Base-by-base conservation (phyloP, 2,113 vertebrate species). In the Ameiurus melas region DNA sequence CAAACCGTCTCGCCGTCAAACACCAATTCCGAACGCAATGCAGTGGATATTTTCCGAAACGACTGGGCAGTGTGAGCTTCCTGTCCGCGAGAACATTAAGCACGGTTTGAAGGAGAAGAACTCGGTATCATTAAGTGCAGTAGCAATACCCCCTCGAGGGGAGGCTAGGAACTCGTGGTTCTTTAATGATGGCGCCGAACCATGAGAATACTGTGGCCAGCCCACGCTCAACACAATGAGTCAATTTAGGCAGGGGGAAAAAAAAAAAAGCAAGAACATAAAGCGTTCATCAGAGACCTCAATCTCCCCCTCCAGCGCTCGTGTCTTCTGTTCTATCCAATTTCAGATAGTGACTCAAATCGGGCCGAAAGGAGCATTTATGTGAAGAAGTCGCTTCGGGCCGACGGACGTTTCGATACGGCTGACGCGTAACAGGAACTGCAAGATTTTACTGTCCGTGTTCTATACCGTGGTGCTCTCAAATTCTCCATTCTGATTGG, bases 121-220 rank as follows among this genome's bases (percentile, higher is more conserved):
- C 80, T 89, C 55, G 36, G 27, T 79, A 89, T 84, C 88, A 86
- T 89, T 89, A 89, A 89, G 70, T 86, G 88, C 43, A 66, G 43
- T 58, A 68, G 79, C 78, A 83, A 62, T 36, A 89, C 53, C 62
- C 47, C 87, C 88, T 64, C 2, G 66, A 86, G 84, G 78, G 79
- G 20, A 83, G 22, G 79, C 70, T 62, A 77, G 55, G 79, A 89
- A 79, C 81, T 79, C 39, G 20, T n/a, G 55, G 53, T 57, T n/a
- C 43, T 84, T 86, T 89, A 89, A 86, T 89, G 88, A 89, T 78
- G 58, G 79, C 78, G 87, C 73, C 25, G 60, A 86, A 88, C 51
- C 60, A 62, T 5, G 17, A 51, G 55, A 86, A 75, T 75, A n/a
- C 78, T 73, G 53, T 51, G 16, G 60, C 68, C 64, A 85, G 62